Conservation (phyloP, 2,888 invertebrate genomes). For the Rambutsinella grinnellia region DNA sequence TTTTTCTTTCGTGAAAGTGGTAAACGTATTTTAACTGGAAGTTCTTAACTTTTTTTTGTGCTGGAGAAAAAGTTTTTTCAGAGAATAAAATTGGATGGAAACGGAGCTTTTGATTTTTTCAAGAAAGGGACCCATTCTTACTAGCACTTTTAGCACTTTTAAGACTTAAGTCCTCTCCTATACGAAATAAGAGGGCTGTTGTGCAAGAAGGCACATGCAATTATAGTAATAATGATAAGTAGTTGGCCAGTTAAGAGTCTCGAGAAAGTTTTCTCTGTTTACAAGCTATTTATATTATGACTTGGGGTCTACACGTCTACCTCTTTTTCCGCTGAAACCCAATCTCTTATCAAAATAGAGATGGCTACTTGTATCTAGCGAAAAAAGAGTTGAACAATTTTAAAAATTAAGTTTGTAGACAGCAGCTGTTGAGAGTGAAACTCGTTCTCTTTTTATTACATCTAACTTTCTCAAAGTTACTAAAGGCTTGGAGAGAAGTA, state of each 20-base stretch:
- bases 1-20: too few relatives aligned
- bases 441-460: neutral
- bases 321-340: neutral
- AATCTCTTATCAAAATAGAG: neutral
- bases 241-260: neutral
- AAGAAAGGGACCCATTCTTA: too few relatives aligned
- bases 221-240: neutral
- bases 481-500: too few relatives aligned
- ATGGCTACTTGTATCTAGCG: neutral
- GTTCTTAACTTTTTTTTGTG: too few relatives aligned
- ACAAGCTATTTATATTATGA: neutral
- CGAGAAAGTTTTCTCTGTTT: neutral
- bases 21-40: too few relatives aligned
- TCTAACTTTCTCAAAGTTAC: neutral
- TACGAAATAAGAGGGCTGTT: neutral
- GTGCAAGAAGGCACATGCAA: neutral
- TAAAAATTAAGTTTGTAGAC: neutral
- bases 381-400: constrained; percentile 1
- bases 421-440: neutral
- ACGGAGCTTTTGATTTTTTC: too few relatives aligned
- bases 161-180: neutral
- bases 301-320: neutral
- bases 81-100: too few relatives aligned
- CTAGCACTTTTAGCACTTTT: too few relatives aligned
- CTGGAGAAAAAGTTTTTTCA: too few relatives aligned